Evolutionary conservation across 1,140 invertebrate genomes (phyloP), one percentile per base, ranked within the genome.

Genomic region (Zaprionus vittiger): DNA sequence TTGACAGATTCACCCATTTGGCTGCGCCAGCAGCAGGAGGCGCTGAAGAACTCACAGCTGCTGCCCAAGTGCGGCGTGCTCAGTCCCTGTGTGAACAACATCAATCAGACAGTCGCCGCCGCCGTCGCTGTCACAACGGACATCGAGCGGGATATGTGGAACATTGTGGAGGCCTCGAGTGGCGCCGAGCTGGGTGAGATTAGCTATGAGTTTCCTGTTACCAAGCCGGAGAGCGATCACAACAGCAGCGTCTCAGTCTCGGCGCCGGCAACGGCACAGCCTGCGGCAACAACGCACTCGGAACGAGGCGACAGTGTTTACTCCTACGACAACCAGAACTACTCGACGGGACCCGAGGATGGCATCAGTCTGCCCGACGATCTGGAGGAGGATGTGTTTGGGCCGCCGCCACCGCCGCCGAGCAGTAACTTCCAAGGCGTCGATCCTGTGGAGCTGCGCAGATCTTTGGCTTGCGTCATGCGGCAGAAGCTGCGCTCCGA

Each of bases 131-230:
- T 91, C 3, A 84, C 93, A 14, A 84, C 92, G 24, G 92, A 92
- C 37, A 91, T 93, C 38, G 82, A 91, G 54, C 83, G 92, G 1
- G 91, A 92, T 24, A 93, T 94, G 70, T 94, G 93, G 93, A 92
- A 93, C 57, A 93, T 92, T 41, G 72, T 93, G 44, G 93, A 94
- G 81, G 92, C 82, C 2, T 92, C 93, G 1, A 93, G 91, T 71
- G 89, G 85, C 0, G 91, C 91, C 0, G 91, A 92, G 64, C 24
- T 91, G 57, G 91, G 84, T 14, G 91, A 92, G 57, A 70, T 80
- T 4, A 92, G 84, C 79, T 92, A 92, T 6, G 85, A 91, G 76
- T 92, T 92, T 57, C 82, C 87, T 2, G 60, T 52, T 17, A 82
- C 77, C 15, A 87, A 89, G 69, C 67, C 69, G 24, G 84, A 86